Evolutionary conservation across 1,140 invertebrate genomes (phyloP), one percentile per base, ranked within the genome.

Genomic region (Scylla paramamosain): DNA sequence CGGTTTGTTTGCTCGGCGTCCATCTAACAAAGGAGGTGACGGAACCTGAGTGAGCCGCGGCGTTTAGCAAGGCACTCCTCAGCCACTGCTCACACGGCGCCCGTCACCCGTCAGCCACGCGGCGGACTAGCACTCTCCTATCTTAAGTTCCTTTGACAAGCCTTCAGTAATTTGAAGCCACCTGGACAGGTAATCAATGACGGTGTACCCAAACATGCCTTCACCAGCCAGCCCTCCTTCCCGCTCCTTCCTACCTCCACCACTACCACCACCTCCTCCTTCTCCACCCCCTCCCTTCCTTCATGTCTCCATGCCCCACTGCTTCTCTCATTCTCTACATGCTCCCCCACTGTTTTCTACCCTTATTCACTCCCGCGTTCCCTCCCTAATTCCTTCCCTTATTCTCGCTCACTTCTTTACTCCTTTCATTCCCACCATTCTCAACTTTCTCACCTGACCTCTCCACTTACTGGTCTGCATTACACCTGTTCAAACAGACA

Each of bases 151-250:
- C 45, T 39, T 48, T 86, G 82, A 93, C 82, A 93, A 48, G 92
- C 28, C 32, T 88, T 88, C 84, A 93, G 92, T 87, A 93, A 86
- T 87, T 39, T 87, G 92, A 93, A 59, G 92, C 32, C 45, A 88
- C 77, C 39, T 20, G 83, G 92, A 93, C 92, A 93, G 92, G 46
- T 93, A 93, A 93, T 93, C 92, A 93, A 93, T 93, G 92, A 48
- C 46, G 29, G 45, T 86, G 92, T 86, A 93, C 92, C 92, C 92
- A 93, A 86, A 87, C 92, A 39, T 59, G 84, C 92, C 84, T 93
- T 67, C 84, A 29, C 8, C 82, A 25, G 10, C 83, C 48, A 4
- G 20, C 20, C 45, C 3, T 52, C 28, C 39, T 45, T 90, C 88
- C 12, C 25, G 25, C 88, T 48, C 45, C 20, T n/a, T 90, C 8